A percentile compares a stretch with the other conserved stretches of the same genome.
Evolutionary conservation across 2,888 invertebrate species (phyloP).

Genomic region (Harpalus rufipes): DNA sequence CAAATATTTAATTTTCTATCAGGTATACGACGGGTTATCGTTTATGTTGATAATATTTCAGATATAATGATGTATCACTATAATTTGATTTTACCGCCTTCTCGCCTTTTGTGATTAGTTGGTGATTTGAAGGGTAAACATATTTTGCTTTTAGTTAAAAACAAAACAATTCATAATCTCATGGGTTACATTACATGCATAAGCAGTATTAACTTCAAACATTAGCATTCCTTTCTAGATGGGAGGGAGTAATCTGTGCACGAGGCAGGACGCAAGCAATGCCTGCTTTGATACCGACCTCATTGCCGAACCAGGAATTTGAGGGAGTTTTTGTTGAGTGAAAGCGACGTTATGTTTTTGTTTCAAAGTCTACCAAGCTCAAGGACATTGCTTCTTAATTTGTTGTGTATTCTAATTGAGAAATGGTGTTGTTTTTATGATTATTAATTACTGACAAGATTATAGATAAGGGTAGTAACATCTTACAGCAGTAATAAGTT

Average conservation of each 20-base stretch:
- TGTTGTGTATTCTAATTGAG: slow-evolving; percentile 5
- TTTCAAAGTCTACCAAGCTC: not conserved
- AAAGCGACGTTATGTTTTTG: not conserved
- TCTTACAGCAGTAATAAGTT: no score
- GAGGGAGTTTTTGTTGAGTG: slow-evolving; percentile 1
- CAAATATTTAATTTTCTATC: no score
- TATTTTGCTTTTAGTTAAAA: not conserved
- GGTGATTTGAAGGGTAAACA: not conserved
- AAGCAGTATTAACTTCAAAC: not conserved
- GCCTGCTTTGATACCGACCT: slow-evolving; percentile 23
- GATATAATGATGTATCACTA: no score
- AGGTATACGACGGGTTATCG: no score
- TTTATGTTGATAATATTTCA: no score
- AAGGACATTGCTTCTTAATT: slow-evolving; percentile 15
- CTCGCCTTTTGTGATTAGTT: not conserved
- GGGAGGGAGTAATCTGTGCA: not conserved
- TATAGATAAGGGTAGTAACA: not conserved
- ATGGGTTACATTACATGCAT: not conserved
- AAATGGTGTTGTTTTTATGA: not conserved
- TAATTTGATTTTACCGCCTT: not conserved
- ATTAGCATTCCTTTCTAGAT: not conserved
- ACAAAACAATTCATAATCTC: not conserved
- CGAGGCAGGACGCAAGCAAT: not conserved
- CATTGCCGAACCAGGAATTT: not conserved
- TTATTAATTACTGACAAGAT: not conserved